Evolutionary conservation across 2,113 vertebrate species (phyloP).

Genomic region (Tenrec ecaudatus): DNA sequence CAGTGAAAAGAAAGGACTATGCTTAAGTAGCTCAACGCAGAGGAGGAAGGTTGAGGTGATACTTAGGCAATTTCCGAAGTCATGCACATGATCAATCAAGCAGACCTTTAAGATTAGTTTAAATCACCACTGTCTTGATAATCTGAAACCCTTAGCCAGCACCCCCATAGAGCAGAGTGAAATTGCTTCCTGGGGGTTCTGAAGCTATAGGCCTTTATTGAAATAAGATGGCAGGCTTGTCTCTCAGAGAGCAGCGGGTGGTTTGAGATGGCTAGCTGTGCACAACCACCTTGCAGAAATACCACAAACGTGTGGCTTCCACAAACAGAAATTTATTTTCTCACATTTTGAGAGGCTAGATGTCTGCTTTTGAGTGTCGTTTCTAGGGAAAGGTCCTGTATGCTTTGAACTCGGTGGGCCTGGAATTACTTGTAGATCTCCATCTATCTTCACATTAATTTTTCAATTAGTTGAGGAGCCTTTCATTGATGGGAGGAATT

Average conservation of each 20-base stretch:
- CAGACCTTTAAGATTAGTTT: background rate
- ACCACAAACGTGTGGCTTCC: too few species aligned
- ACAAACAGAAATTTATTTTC: too few species aligned
- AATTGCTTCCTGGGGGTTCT: too few species aligned
- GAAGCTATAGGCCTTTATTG: too few species aligned
- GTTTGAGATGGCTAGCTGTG: too few species aligned
- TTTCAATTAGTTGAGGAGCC: background rate
- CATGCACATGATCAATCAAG: background rate
- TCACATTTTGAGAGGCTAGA: background rate
- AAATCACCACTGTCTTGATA: too few species aligned
- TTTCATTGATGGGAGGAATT: background rate
- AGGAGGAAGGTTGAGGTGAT: accelerated
- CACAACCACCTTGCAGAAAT: too few species aligned
- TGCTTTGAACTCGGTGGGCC: background rate
- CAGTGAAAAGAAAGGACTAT: background rate
- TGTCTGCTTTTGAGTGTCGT: background rate
- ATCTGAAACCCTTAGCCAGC: too few species aligned
- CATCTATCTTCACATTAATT: background rate
- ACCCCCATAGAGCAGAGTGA: too few species aligned
- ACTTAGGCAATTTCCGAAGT: background rate
- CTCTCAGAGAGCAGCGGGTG: too few species aligned
- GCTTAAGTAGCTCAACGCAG: background rate
- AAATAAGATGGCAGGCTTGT: too few species aligned
- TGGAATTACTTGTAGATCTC: background rate
- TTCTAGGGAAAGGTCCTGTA: too few species aligned